phyloP scores from a whole-genome alignment of 1,140 invertebrate genomes.

The Bombus waltoni region DNA sequence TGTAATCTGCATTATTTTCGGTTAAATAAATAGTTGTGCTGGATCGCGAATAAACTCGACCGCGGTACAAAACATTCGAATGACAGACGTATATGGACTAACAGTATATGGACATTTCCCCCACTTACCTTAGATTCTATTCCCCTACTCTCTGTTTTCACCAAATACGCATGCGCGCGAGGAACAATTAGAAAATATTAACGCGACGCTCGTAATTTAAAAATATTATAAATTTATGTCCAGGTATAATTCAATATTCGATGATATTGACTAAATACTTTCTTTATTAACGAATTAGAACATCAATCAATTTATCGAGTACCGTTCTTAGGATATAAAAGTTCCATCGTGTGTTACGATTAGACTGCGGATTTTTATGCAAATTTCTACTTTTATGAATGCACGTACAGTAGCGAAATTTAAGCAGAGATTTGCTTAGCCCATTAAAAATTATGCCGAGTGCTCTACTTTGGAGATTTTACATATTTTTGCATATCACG shows the following conservation, averaged over 20 bases:
- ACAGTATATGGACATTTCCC: constrained; percentile 6
- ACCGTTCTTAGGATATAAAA: background rate
- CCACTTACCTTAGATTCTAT: background rate
- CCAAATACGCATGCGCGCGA: background rate
- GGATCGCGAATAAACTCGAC: background rate
- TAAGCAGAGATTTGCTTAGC: no score
- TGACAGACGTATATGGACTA: constrained; percentile 12
- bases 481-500: no score
- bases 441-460: no score
- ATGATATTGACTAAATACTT: background rate
- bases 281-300: background rate
- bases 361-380: no score
- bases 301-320: background rate
- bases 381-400: no score
- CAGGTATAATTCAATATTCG: background rate
- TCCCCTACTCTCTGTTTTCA: background rate
- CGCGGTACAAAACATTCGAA: background rate
- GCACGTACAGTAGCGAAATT: no score
- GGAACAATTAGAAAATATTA: background rate
- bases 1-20: background rate
- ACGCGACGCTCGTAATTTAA: background rate
- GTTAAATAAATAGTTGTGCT: background rate
- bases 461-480: no score
- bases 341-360: background rate
- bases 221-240: background rate